Evolutionary conservation across 2,797 vertebrate genomes (phyloP), one percentile per base, ranked within the genome.

Genomic region (Eospalax fontanierii): DNA sequence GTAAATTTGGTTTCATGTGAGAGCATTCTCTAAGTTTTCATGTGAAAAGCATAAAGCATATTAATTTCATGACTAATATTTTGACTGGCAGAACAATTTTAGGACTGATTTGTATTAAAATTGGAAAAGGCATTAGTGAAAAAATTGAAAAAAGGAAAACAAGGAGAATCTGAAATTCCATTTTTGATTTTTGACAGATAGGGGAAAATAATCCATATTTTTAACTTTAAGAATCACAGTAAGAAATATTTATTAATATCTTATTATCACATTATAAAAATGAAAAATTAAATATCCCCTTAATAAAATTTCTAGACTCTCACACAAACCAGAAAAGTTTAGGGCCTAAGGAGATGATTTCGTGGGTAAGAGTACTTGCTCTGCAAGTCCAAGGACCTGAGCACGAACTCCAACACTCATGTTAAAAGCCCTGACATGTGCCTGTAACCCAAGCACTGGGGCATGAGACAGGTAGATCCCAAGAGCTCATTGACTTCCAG

Each of bases 201-300:
- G 74, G 40, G 10, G 19, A 6, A 91, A 96, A 59, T 0, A 46
- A n/a, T 54, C 18, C 2, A 85, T 18, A 30, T 93, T 91, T 95
- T 87, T 11, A 76, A 65, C 83, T 75, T 76, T 33, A 95, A 93
- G 2, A 63, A 83, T 96, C 68, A 33, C 57, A 35, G 4, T 84
- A 50, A 86, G 35, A 89, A 90, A 78, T 65, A 16, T 79, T 80
- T 75, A 61, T 3, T 90, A 50, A 65, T 74, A 78, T 21, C 14
- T 71, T 79, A 91, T 66, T 82, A 79, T 24, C 30, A 85, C 59
- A 9, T 90, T 93, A 73, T 66, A 81, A 87, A 97, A 96, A 71
- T 68, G 9, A 92, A 79, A 93, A 76, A 3, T 57, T 80, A 73
- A 93, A 93, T 59, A 43, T 79, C 2, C 5, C 28, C 16, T 15